Conservation (phyloP, 2,888 invertebrate species). For the Scrobipalpa costella region DNA sequence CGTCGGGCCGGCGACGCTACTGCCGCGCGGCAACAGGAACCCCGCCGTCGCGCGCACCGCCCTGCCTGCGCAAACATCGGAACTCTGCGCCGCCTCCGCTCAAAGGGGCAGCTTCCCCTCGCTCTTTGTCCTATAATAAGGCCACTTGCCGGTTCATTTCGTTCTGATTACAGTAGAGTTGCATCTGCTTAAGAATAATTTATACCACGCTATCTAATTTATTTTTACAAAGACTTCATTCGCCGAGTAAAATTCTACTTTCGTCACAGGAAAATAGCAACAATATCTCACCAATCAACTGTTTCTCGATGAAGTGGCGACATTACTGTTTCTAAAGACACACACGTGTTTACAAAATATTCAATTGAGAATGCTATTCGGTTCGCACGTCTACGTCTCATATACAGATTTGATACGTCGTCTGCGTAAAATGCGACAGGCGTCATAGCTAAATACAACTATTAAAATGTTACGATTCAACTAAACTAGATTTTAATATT, state of each 20-base stretch:
- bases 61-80: slow-evolving; percentile 76
- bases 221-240: neutral
- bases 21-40: slow-evolving; percentile 53
- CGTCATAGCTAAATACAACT: neutral
- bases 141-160: slow-evolving; percentile 1
- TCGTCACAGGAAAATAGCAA: neutral
- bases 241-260: neutral
- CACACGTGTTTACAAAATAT: slow-evolving; percentile 22
- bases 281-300: neutral
- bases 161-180: neutral
- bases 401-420: slow-evolving; percentile 11
- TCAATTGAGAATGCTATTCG: slow-evolving; percentile 4
- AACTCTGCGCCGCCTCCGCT: slow-evolving; percentile 51
- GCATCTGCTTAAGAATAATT: neutral
- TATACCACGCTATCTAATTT: neutral
- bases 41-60: slow-evolving; percentile 65
- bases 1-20: slow-evolving; percentile 75
- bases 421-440: neutral
- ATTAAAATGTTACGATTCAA: neutral
- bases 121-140: slow-evolving; percentile 37
- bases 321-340: slow-evolving; percentile 2
- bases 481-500: neutral
- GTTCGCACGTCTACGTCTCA: slow-evolving; percentile 11
- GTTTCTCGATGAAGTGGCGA: neutral
- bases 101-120: slow-evolving; percentile 49